Conservation (phyloP, 2,113 vertebrate species). For the Psophia crepitans region DNA sequence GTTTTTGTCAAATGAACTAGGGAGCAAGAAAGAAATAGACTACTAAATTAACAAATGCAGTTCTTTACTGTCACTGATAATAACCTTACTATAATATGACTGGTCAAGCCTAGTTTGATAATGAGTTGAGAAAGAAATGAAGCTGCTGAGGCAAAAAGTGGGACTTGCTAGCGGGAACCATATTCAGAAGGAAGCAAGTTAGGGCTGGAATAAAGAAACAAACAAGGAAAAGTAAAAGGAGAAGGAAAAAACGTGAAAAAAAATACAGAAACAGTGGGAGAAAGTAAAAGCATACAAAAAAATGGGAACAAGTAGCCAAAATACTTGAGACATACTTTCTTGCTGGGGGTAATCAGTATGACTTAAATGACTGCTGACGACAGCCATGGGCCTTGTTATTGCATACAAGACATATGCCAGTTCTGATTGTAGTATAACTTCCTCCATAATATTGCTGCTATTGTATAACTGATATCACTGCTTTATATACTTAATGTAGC, state of each 20-base stretch:
- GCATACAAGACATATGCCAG: not conserved
- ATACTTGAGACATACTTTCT: not conserved
- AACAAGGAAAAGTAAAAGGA: not conserved
- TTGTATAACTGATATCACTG: not conserved
- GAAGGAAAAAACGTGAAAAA: not conserved
- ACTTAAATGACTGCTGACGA: not conserved
- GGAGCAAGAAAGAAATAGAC: not conserved
- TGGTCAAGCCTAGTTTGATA: not conserved
- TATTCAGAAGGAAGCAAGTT: not conserved
- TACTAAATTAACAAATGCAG: not conserved
- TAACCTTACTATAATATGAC: not conserved
- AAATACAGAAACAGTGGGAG: not conserved
- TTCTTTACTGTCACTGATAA: not conserved
- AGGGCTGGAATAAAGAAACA: not conserved
- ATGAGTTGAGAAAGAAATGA: not conserved
- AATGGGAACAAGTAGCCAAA: not conserved
- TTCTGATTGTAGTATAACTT: not conserved
- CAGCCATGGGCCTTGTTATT: not conserved
- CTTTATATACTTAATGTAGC: not conserved
- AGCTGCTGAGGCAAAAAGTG: not conserved
- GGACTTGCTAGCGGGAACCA: not conserved
- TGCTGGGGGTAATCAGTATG: not conserved
- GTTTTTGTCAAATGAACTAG: not conserved
- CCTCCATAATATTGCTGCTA: not conserved
- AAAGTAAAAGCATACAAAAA: not conserved